These are phyloP conservation scores for Ibycter americanus DNA, from an alignment of 2,797 vertebrate genomes.

Conservation along the genomic window DNA sequence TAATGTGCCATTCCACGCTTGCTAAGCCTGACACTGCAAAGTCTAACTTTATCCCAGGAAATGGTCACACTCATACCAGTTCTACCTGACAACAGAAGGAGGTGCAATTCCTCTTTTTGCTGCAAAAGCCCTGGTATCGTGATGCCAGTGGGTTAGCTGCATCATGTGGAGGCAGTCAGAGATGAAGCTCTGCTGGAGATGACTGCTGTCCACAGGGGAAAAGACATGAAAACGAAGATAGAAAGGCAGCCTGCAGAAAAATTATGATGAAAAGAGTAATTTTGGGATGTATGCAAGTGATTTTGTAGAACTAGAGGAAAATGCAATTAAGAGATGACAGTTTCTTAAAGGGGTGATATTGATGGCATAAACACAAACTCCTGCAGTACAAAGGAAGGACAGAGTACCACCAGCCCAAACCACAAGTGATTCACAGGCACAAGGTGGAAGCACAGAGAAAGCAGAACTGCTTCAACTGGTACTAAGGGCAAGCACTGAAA, in stretches of 20 bases:
- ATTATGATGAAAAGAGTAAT: not conserved
- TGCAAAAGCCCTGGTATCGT: not conserved
- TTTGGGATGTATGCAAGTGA: not conserved
- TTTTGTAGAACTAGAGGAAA: not conserved
- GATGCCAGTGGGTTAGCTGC: not conserved
- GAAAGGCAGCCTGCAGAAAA: not conserved
- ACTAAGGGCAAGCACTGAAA: not conserved
- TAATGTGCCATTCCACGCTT: accelerated
- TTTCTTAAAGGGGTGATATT: not conserved
- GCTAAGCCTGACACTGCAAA: not conserved
- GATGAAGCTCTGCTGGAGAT: not conserved
- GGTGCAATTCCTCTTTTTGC: not conserved
- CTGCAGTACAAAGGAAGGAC: not conserved
- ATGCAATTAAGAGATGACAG: not conserved
- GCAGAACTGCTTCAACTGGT: not conserved
- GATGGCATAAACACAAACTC: not conserved
- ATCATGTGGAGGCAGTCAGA: not conserved
- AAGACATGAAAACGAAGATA: not conserved
- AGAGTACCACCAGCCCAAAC: too few species aligned
- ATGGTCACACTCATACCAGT: not conserved
- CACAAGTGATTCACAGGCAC: not conserved
- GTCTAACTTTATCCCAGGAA: not conserved
- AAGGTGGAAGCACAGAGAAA: not conserved
- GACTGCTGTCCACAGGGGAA: not conserved
- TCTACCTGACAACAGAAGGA: not conserved